These are phyloP conservation scores for Tenthredo scrophulariae DNA, from an alignment of 2,888 invertebrate species.

Conservation along the genomic window DNA sequence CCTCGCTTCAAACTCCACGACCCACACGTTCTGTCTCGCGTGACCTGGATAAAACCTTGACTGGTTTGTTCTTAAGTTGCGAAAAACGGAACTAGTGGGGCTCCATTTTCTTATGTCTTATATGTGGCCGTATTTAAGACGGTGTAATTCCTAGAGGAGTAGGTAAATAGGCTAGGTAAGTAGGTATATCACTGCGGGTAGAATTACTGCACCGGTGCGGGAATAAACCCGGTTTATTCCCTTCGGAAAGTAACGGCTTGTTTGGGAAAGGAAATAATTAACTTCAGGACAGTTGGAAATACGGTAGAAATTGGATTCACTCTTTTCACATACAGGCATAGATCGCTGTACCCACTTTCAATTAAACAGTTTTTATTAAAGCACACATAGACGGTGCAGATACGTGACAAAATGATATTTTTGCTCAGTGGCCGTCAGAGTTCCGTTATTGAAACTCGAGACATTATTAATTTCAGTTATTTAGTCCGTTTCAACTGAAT, in stretches of 20 bases:
- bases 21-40: conserved; percentile 6
- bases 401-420: not conserved
- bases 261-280: conserved; percentile 15
- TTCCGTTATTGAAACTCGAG: conserved; percentile 7
- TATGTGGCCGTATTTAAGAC: conserved; percentile 24
- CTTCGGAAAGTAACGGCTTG: conserved; percentile 13
- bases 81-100: conserved; percentile 9
- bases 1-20: conserved; percentile 37
- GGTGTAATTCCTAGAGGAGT: conserved; percentile 7
- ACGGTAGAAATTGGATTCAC: conserved; percentile 13
- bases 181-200: conserved; percentile 19
- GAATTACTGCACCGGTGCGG: conserved; percentile 9
- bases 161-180: conserved; percentile 28
- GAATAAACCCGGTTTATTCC: conserved; percentile 18
- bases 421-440: not conserved
- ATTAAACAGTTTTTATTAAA: conserved; percentile 42
- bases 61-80: conserved; percentile 27
- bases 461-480: not conserved
- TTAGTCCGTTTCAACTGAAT: not conserved
- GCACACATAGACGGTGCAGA: conserved; percentile 11
- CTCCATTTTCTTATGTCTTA: not conserved
- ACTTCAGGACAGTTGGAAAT: conserved; percentile 14
- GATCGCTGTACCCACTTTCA: conserved; percentile 19
- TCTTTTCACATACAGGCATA: not conserved
- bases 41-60: conserved; percentile 2